Base-by-base conservation (phyloP, 2,113 vertebrate genomes). In the Calyptommatus sinebrachiatus region DNA sequence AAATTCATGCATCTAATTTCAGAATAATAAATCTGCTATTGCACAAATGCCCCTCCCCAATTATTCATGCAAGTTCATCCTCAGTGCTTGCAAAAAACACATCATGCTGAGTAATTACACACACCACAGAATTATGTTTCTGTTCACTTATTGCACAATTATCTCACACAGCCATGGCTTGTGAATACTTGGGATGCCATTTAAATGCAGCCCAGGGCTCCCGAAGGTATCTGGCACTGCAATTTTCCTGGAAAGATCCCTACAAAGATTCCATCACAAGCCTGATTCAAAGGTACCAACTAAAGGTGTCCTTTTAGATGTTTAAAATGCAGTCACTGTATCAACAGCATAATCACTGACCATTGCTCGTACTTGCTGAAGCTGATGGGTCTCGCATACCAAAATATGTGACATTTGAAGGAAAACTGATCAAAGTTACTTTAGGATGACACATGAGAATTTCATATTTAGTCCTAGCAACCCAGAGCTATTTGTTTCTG, bases 81-180 rank as follows among this genome's bases (percentile, higher is more conserved):
- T 31, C 45, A 78, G 24, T 70, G 75, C 85, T 83, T 24, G 5
- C 14, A 68, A 45, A n/a, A 50, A 62, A 66, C 69, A 28, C 4
- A 50, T 65, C 78, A n/a, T 66, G 28, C 78, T 72, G 72, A 7
- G 80, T 75, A 83, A 77, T 73, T 79, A 83, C 67, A 71, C 8
- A 71, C 79, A 12, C 1, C 73, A 70, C 48, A 18, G 53, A n/a
- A 77, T 61, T 70, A 72, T 80, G 71, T 82, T 76, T 85, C 11
- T 76, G 9, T 24, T 83, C 1, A 53, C 16, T 71, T 77, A n/a
- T 68, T 67, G 61, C 45, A 66, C 70, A 31, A 68, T 67, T 78
- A 73, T 73, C 69, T 67, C 70, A 28, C 61, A 66, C 78, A 73
- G 46, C 7, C 41, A 66, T 66, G 50, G 69, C 66, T 73, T 57